A percentile compares a stretch with the other conserved stretches of the same genome.
Evolutionary conservation across 2,888 invertebrate species (phyloP).

Genomic region (Cotesia congregata): DNA sequence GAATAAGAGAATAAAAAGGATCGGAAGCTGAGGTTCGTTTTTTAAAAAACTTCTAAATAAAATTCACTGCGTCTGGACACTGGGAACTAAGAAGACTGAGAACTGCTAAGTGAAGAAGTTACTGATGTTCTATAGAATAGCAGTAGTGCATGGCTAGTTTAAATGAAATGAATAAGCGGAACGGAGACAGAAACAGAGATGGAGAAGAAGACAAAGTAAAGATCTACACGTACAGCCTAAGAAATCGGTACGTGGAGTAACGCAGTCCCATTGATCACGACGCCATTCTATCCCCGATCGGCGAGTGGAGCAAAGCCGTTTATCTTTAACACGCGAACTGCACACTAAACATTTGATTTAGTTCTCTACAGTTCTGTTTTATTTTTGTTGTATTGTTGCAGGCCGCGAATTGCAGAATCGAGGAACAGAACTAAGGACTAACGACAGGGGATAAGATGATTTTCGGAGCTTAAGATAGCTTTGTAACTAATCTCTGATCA

Average conservation of each 20-base stretch:
- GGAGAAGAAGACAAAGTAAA: neutral
- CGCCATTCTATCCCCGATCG: constrained; percentile 22
- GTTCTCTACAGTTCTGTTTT: neutral
- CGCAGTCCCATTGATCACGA: constrained; percentile 53
- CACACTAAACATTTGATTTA: constrained; percentile 17
- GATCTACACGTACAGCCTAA: constrained; percentile 35
- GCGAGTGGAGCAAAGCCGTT: constrained; percentile 39
- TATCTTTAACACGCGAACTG: constrained; percentile 46
- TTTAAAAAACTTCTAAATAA: neutral
- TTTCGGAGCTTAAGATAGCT: neutral
- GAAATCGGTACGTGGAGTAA: constrained; percentile 56
- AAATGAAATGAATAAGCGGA: neutral
- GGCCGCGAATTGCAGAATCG: too few species aligned
- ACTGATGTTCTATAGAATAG: too few species aligned
- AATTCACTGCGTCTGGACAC: neutral
- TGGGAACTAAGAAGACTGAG: neutral
- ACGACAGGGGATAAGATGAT: neutral
- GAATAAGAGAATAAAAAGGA: neutral
- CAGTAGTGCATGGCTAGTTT: neutral
- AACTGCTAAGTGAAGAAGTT: neutral
- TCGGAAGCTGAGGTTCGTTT: neutral
- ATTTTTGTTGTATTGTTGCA: neutral
- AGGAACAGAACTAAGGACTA: neutral
- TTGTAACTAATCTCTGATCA: neutral
- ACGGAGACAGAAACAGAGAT: neutral